Percentiles rank a stretch among this genome's conserved stretches.
Conservation (phyloP, 2,888 invertebrate genomes). For the Sinohyriopsis cumingii region DNA sequence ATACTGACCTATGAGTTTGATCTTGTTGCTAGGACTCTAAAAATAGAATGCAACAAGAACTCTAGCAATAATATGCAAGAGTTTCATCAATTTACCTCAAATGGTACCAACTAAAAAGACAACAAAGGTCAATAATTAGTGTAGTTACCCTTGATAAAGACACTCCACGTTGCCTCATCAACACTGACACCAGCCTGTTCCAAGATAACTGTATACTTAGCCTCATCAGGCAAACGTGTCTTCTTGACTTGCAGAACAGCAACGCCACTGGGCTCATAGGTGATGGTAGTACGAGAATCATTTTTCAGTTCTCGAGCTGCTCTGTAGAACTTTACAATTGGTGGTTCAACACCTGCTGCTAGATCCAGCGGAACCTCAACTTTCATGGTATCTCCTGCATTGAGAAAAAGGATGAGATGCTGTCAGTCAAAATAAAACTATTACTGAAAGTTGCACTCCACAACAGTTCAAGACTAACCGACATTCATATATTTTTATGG, state of each 20-base stretch:
- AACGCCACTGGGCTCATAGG: slow-evolving; percentile 73
- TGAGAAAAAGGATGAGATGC: neutral
- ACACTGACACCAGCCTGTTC: slow-evolving; percentile 90
- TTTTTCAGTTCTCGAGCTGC: slow-evolving; percentile 96
- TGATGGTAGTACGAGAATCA: slow-evolving; percentile 84
- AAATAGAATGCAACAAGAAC: too few relatives aligned
- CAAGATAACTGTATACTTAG: slow-evolving; percentile 92
- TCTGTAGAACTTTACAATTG: slow-evolving; percentile 89
- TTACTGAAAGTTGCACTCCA: neutral
- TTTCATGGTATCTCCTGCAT: slow-evolving; percentile 56
- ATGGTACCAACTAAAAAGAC: too few relatives aligned
- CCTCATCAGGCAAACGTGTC: slow-evolving; percentile 97
- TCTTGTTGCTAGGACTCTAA: too few relatives aligned
- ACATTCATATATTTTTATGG: neutral
- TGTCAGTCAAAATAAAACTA: neutral
- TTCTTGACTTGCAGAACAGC: slow-evolving; percentile 96
- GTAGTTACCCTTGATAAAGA: slow-evolving; percentile 91
- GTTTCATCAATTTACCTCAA: too few relatives aligned
- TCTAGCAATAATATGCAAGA: too few relatives aligned
- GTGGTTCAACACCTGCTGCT: slow-evolving; percentile 80
- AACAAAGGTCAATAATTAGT: too few relatives aligned
- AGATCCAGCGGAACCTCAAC: slow-evolving; percentile 79
- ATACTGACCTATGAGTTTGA: too few relatives aligned
- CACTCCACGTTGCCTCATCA: slow-evolving; percentile 95
- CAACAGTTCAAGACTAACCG: neutral